phyloP scores from a whole-genome alignment of 2,888 invertebrate genomes.

The Ernsta delagoae region DNA sequence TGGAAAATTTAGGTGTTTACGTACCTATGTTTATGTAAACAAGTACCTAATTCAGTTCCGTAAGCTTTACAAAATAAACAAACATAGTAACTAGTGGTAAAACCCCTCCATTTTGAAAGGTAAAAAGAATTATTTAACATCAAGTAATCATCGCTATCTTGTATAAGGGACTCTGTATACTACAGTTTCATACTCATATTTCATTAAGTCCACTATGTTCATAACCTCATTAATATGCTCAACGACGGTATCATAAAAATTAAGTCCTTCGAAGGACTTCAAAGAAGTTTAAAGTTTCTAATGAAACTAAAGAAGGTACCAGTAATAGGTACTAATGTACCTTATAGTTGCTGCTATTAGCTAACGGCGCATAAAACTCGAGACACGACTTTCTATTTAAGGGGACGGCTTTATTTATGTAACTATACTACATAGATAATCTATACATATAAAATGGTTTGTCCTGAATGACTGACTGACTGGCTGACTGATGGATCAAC shows the following conservation, averaged over 20 bases:
- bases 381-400: background rate
- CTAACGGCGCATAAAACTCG: background rate
- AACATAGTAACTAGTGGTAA: too few relatives aligned
- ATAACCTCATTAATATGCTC: background rate
- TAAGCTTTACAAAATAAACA: too few relatives aligned
- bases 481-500: too few relatives aligned
- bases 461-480: too few relatives aligned
- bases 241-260: background rate
- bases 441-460: background rate
- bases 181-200: too few relatives aligned
- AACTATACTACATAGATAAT: background rate
- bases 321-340: background rate
- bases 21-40: too few relatives aligned
- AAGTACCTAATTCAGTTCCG: too few relatives aligned
- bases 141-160: too few relatives aligned
- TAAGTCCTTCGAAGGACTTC: background rate
- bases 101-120: too few relatives aligned
- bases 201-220: background rate
- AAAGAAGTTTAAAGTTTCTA: slow-evolving; percentile 2
- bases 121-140: too few relatives aligned
- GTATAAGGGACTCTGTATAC: too few relatives aligned
- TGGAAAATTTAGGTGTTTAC: too few relatives aligned
- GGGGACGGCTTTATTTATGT: background rate
- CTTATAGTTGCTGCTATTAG: background rate
- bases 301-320: background rate